Evolutionary conservation across 2,888 invertebrate genomes (phyloP).

Genomic region (Folsomia candida): DNA sequence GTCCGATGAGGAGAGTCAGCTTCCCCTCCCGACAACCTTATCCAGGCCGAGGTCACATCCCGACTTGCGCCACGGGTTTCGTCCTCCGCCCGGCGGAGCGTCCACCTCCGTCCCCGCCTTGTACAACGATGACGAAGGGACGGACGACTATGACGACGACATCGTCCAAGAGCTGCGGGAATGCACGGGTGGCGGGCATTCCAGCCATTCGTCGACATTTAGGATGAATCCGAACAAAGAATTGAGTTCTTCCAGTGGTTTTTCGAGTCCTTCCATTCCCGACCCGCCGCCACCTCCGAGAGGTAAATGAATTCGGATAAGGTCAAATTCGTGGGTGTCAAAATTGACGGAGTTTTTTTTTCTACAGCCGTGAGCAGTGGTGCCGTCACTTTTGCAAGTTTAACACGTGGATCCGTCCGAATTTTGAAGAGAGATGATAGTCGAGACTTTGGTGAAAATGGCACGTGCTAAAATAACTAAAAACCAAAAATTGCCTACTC

Average conservation of each 20-base stretch:
- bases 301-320: constrained; percentile 28
- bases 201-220: constrained; percentile 38
- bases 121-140: constrained; percentile 39
- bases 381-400: constrained; percentile 38
- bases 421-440: constrained; percentile 37
- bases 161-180: constrained; percentile 45
- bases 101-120: constrained; percentile 42
- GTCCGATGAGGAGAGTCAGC: constrained; percentile 42
- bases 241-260: constrained; percentile 48
- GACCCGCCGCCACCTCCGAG: constrained; percentile 50
- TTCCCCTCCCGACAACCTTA: constrained; percentile 42
- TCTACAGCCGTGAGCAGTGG: constrained; percentile 26
- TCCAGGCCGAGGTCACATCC: constrained; percentile 43
- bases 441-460: constrained; percentile 36
- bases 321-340: not conserved
- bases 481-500: too few relatives aligned
- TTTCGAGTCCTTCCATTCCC: constrained; percentile 48
- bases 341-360: not conserved
- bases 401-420: constrained; percentile 38
- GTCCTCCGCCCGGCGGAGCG: constrained; percentile 11
- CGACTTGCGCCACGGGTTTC: constrained; percentile 27
- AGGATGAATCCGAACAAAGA: constrained; percentile 45
- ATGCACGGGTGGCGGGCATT: constrained; percentile 32
- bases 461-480: constrained; percentile 40
- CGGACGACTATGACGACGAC: constrained; percentile 44